Evolutionary conservation across 2,113 vertebrate genomes (phyloP).

Genomic region (Bothrops jararaca): DNA sequence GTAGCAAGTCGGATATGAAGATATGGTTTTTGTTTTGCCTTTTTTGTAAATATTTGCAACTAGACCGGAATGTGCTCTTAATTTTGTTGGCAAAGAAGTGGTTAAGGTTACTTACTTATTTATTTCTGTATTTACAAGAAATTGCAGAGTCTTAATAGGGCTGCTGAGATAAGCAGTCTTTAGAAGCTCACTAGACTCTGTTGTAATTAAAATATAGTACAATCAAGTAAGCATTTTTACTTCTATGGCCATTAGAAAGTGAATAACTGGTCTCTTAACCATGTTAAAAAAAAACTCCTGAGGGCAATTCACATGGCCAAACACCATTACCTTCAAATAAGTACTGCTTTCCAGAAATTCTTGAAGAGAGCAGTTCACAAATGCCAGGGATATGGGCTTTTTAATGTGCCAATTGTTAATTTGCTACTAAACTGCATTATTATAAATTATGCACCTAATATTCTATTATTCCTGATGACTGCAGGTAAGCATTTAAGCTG

Average conservation of each 20-base stretch:
- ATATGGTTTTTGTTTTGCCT: background rate
- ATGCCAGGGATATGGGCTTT: background rate
- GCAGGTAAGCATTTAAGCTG: background rate
- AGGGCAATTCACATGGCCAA: slow-evolving; percentile 14
- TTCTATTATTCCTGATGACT: background rate
- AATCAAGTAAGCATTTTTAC: slow-evolving; percentile 24
- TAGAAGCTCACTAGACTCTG: background rate
- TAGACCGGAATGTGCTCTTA: background rate
- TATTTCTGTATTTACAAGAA: slow-evolving; percentile 11
- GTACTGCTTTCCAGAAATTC: slow-evolving; percentile 19
- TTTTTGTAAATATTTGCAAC: background rate
- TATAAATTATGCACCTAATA: background rate
- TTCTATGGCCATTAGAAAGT: slow-evolving; percentile 17
- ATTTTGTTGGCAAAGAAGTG: background rate
- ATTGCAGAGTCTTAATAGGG: background rate
- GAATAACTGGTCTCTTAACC: slow-evolving; percentile 24
- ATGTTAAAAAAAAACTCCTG: slow-evolving; percentile 1
- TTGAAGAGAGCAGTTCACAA: background rate
- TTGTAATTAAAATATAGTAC: slow-evolving; percentile 31
- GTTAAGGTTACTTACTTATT: background rate
- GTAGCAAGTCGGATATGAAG: background rate
- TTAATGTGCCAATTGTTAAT: slow-evolving; percentile 16
- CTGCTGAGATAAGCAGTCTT: slow-evolving; percentile 29
- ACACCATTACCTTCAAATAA: slow-evolving; percentile 25
- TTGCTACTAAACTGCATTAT: background rate